A percentile compares a stretch with the other conserved stretches of the same genome.
Evolutionary conservation across 2,113 vertebrate genomes (phyloP).

Genomic region (Sturnus vulgaris): DNA sequence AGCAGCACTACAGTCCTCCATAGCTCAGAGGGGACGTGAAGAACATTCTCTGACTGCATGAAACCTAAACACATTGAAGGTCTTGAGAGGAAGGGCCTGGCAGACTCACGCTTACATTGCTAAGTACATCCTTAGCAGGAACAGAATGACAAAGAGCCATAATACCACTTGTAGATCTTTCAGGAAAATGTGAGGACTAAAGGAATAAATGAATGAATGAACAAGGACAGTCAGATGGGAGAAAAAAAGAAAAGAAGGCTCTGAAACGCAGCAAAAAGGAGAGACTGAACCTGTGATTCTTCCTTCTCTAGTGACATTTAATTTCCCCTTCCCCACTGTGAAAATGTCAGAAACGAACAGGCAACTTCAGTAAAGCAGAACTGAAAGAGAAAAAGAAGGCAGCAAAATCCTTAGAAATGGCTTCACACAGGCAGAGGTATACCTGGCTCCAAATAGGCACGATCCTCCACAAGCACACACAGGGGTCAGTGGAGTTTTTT

Average conservation of each 20-base stretch:
- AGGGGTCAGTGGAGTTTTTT: not conserved
- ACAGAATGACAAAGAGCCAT: not conserved
- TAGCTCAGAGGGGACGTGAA: not conserved
- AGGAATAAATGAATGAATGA: not conserved
- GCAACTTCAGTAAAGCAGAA: not conserved
- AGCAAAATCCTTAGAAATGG: not conserved
- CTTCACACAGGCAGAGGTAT: not conserved
- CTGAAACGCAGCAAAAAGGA: not conserved
- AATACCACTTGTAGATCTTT: not conserved
- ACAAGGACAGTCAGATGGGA: not conserved
- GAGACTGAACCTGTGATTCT: not conserved
- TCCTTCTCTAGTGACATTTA: not conserved
- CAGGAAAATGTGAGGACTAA: not conserved
- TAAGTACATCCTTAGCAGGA: not conserved
- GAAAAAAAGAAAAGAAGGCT: not conserved
- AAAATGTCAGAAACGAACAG: slow-evolving; percentile 2
- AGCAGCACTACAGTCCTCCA: not conserved
- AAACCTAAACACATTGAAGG: not conserved
- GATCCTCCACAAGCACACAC: not conserved
- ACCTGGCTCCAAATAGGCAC: fast-evolving
- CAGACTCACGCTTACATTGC: not conserved
- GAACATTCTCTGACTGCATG: not conserved
- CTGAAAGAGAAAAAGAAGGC: slow-evolving; percentile 14
- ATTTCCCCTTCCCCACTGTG: not conserved
- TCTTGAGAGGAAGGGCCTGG: not conserved